phyloP scores from a whole-genome alignment of 2,888 invertebrate species.

The Eledona agricola region DNA sequence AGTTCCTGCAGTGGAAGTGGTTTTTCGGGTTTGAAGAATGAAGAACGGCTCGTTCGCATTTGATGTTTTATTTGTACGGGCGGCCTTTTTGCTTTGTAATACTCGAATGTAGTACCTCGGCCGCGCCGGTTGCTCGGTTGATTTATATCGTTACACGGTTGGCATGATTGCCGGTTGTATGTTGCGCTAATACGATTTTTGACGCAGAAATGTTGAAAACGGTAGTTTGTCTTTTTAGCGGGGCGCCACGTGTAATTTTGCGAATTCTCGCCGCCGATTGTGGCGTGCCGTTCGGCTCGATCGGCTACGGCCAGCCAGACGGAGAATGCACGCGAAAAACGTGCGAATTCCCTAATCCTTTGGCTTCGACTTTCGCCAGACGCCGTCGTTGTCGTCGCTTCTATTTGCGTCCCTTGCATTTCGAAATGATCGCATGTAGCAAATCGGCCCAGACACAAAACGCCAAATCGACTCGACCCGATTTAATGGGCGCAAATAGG shows the following conservation, averaged over 20 bases:
- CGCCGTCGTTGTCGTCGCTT: constrained; percentile 1
- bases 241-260: constrained; percentile 1
- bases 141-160: constrained; percentile 5
- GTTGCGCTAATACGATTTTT: constrained; percentile 3
- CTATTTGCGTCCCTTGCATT: too few relatives aligned
- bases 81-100: constrained; percentile 2
- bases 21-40: background rate
- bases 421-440: constrained; percentile 9
- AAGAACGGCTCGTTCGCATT: background rate
- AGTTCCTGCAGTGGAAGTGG: constrained; percentile 1
- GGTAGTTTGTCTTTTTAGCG: constrained; percentile 3
- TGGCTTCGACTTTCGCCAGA: background rate
- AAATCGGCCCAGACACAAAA: constrained; percentile 7
- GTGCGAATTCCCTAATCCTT: too few relatives aligned
- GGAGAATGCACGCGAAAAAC: too few relatives aligned
- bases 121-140: too few relatives aligned
- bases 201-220: constrained; percentile 1
- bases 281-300: too few relatives aligned
- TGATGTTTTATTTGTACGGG: constrained; percentile 4
- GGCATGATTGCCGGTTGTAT: constrained; percentile 9
- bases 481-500: constrained; percentile 13
- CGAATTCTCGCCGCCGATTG: background rate
- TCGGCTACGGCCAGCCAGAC: too few relatives aligned
- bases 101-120: background rate
- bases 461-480: constrained; percentile 1